phyloP scores from a whole-genome alignment of 2,113 vertebrate genomes.

The Callionymus lyra region DNA sequence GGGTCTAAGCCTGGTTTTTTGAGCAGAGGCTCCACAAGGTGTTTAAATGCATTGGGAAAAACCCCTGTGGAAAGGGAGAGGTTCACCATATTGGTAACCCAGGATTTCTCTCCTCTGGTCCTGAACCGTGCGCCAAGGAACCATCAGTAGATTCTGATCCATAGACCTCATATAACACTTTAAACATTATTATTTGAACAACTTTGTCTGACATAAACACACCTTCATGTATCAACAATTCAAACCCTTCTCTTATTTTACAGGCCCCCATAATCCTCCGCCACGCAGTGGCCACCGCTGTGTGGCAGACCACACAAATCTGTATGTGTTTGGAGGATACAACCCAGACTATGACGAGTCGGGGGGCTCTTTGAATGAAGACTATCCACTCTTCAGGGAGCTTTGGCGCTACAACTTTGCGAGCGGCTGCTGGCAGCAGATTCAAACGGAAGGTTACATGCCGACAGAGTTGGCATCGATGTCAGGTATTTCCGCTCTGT shows the following conservation, averaged over 20 bases:
- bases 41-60: too few relatives aligned
- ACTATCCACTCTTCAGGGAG: constrained; percentile 93
- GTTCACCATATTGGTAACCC: too few relatives aligned
- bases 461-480: constrained; percentile 94
- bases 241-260: background rate
- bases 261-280: constrained; percentile 79
- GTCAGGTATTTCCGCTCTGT: constrained; percentile 74
- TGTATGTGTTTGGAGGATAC: constrained; percentile 96
- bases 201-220: too few relatives aligned
- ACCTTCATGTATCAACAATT: background rate
- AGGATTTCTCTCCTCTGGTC: too few relatives aligned
- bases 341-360: constrained; percentile 96
- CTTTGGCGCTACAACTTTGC: constrained; percentile 96
- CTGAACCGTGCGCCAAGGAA: too few relatives aligned
- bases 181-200: too few relatives aligned
- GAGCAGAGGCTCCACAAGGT: too few relatives aligned
- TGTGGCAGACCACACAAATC: constrained; percentile 85
- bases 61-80: too few relatives aligned
- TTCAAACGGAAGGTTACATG: constrained; percentile 93
- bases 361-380: constrained; percentile 86
- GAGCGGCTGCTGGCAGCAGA: constrained; percentile 91
- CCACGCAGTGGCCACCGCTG: constrained; percentile 94
- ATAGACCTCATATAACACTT: too few relatives aligned
- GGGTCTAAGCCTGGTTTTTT: too few relatives aligned
- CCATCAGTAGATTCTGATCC: too few relatives aligned